Evolutionary conservation across 2,113 vertebrate species (phyloP).

Genomic region (Neolamprologus tretocephalus): DNA sequence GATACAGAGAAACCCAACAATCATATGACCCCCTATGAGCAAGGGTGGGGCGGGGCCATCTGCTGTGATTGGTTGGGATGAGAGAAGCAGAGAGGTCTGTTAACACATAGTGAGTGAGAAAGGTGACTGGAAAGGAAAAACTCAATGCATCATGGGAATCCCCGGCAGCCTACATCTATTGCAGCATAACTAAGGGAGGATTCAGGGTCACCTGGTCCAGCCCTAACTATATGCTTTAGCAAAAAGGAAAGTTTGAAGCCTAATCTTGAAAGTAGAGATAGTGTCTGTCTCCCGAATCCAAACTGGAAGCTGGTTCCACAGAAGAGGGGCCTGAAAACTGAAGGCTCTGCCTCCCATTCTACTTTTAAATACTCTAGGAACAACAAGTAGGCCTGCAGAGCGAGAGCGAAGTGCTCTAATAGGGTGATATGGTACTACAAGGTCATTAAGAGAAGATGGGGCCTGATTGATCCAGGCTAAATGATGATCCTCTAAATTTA

Average conservation of each 20-base stretch:
- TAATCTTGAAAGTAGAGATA: no score
- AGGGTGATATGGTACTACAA: no score
- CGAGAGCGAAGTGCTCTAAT: fast-evolving
- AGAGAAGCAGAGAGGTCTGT: neutral
- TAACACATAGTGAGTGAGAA: neutral
- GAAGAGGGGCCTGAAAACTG: no score
- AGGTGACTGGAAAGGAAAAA: neutral
- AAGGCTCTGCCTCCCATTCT: no score
- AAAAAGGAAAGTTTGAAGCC: no score
- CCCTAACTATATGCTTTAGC: neutral
- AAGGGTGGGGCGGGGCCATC: neutral
- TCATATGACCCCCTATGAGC: neutral
- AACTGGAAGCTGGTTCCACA: no score
- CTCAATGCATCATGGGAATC: neutral
- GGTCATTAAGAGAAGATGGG: no score
- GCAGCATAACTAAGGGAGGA: neutral
- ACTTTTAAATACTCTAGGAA: no score
- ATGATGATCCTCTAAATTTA: no score
- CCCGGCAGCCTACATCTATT: fast-evolving
- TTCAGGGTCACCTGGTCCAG: neutral
- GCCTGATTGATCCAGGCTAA: no score
- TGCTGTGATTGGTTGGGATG: neutral
- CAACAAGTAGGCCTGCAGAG: no score
- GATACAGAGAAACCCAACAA: neutral
- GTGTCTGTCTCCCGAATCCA: no score